phyloP scores from a whole-genome alignment of 2,888 invertebrate genomes.

The Heliothis peltigera region DNA sequence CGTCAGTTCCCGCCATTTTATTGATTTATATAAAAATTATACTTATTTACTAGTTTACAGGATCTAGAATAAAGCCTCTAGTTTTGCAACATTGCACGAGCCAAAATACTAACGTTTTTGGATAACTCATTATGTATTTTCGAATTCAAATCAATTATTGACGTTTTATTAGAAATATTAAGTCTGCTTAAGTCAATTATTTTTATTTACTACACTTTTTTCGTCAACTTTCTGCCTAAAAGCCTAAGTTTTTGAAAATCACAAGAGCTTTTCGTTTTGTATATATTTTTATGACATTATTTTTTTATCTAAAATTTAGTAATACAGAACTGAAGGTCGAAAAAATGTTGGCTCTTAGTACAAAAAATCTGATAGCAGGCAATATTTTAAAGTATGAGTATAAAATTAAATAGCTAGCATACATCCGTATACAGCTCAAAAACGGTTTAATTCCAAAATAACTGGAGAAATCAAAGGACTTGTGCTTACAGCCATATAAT shows the following conservation, averaged over 20 bases:
- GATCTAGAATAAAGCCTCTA: slow-evolving; percentile 53
- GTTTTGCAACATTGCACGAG: slow-evolving; percentile 40
- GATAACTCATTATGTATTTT: not conserved
- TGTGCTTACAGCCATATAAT: not conserved
- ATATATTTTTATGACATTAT: too few species aligned
- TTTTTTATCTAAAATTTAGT: not conserved
- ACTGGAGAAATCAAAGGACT: not conserved
- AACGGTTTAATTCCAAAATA: not conserved
- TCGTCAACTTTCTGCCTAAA: not conserved
- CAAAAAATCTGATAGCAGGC: not conserved
- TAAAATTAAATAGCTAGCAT: not conserved
- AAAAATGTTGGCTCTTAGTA: not conserved
- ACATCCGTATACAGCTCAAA: too few species aligned
- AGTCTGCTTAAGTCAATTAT: not conserved
- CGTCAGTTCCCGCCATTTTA: slow-evolving; percentile 19
- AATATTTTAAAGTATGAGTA: not conserved
- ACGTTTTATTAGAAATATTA: too few species aligned
- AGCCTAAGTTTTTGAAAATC: too few species aligned
- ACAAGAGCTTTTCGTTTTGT: not conserved
- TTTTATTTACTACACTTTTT: not conserved
- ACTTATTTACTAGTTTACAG: slow-evolving; percentile 37
- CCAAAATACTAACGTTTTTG: not conserved
- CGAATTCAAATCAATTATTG: not conserved
- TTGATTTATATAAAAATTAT: slow-evolving; percentile 51
- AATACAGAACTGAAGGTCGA: not conserved